Evolutionary conservation across 2,888 invertebrate genomes (phyloP), one percentile per base, ranked within the genome.

Genomic region (Rhynchonema sp.): DNA sequence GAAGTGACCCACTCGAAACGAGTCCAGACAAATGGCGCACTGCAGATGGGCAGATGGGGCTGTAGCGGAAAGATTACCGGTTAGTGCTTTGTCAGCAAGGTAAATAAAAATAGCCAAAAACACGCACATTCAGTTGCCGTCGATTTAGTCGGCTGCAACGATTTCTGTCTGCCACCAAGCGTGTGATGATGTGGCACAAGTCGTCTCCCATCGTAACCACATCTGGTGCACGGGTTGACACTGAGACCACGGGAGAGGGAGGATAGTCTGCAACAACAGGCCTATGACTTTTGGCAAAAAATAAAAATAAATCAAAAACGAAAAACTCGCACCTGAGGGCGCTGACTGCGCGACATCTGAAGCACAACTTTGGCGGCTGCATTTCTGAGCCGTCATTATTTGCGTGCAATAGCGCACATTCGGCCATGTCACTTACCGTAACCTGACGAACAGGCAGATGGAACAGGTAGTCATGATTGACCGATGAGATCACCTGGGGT

Each of bases 1-100:
- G 25, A 71, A 59, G 2, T 71, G 71, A 9, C 72, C 72, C 46
- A 64, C 63, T 27, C 63, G 62, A 64, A 77, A 79, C 28, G 68
- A 66, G 46, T 79, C 79, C 63, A 79, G 67, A 67, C 79, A 79
- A 54, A 79, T 77, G 56, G 77, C 66, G 29, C 70, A 68, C 25
- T 49, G 49, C 49, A 38, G n/a, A n/a, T n/a, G n/a, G n/a, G n/a
- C n/a, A n/a, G n/a, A n/a, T n/a, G n/a, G n/a, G n/a, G n/a, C n/a
- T n/a, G n/a, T n/a, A n/a, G n/a, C n/a, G n/a, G n/a, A n/a, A n/a
- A n/a, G n/a, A n/a, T n/a, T n/a, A n/a, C n/a, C n/a, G n/a, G n/a
- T n/a, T n/a, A n/a, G n/a, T n/a, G n/a, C n/a, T n/a, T n/a, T n/a
- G n/a, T n/a, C n/a, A n/a, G n/a, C n/a, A n/a, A n/a, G n/a, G n/a